Evolutionary conservation across 2,113 vertebrate species (phyloP).

Genomic region (Cynoglossus semilaevis): DNA sequence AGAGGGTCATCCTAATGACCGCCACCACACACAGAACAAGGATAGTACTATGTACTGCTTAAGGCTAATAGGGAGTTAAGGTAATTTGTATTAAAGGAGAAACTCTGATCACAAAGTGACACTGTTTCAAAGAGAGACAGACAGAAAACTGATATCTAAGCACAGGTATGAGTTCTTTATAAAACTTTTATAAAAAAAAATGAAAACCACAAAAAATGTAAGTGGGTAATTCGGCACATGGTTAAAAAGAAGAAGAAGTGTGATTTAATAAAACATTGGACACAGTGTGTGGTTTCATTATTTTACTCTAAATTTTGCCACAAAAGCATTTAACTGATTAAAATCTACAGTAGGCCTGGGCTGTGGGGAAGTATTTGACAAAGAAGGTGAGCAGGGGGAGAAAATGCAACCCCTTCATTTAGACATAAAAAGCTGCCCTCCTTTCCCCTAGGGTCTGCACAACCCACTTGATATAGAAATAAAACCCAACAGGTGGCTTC

Average conservation of each 20-base stretch:
- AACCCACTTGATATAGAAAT: conserved; percentile 47
- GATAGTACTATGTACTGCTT: conserved; percentile 48
- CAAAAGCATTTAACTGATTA: conserved; percentile 9
- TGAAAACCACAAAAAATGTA: too few species aligned
- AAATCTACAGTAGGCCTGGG: conserved; percentile 14
- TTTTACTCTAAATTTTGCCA: background rate
- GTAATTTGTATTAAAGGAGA: conserved; percentile 26
- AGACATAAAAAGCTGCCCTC: conserved; percentile 52
- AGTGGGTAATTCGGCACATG: too few species aligned
- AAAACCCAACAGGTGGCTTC: conserved; percentile 54
- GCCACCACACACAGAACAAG: conserved; percentile 56
- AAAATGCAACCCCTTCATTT: conserved; percentile 52
- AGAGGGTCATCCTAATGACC: conserved; percentile 65
- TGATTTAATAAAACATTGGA: too few species aligned
- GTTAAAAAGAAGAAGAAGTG: too few species aligned
- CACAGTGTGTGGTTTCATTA: too few species aligned
- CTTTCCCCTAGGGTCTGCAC: conserved; percentile 39
- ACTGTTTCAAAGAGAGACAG: background rate
- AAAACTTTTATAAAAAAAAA: too few species aligned
- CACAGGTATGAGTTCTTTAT: too few species aligned
- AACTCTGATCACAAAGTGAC: conserved; percentile 24
- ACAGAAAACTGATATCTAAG: background rate
- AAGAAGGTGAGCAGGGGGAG: conserved; percentile 34
- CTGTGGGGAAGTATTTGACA: conserved; percentile 31
- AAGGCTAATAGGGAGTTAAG: conserved; percentile 31